phyloP scores from a whole-genome alignment of 2,797 vertebrate genomes.

The Chanos chanos region DNA sequence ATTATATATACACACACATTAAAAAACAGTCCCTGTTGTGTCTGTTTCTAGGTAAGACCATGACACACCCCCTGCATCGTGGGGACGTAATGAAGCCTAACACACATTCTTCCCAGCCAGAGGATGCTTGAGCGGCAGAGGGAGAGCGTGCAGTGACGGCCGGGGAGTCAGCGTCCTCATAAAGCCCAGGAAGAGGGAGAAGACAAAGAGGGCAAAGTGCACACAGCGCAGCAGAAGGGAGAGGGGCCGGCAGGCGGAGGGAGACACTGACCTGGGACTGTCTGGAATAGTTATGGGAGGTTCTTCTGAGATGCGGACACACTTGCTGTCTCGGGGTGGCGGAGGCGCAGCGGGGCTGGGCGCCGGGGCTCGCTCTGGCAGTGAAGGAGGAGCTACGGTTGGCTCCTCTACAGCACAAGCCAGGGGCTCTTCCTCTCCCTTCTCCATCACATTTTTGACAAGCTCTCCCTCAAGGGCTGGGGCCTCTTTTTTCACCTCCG shows the following conservation, averaged over 20 bases:
- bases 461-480: slow-evolving; percentile 7
- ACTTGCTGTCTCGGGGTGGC: slow-evolving; percentile 68
- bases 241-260: slow-evolving; percentile 56
- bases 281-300: slow-evolving; percentile 46
- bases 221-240: slow-evolving; percentile 67
- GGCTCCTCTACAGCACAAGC: slow-evolving; percentile 10
- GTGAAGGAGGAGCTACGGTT: slow-evolving; percentile 1
- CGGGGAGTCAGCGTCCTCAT: slow-evolving; percentile 62
- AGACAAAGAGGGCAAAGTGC: slow-evolving; percentile 62
- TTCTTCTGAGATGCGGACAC: slow-evolving; percentile 66
- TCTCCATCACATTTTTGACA: not conserved
- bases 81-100: slow-evolving; percentile 3
- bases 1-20: too few species aligned
- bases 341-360: slow-evolving; percentile 7
- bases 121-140: slow-evolving; percentile 44
- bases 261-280: slow-evolving; percentile 77
- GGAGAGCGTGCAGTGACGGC: slow-evolving; percentile 56
- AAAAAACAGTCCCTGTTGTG: too few species aligned
- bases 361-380: slow-evolving; percentile 14
- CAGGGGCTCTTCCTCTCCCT: not conserved
- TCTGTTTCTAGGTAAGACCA: too few species aligned
- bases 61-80: too few species aligned
- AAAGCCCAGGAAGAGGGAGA: slow-evolving; percentile 66
- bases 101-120: slow-evolving; percentile 6
- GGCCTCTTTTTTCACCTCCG: not conserved